These are phyloP conservation scores for Simalia tracyae DNA, from an alignment of 2,797 vertebrate genomes.

Conservation along the genomic window DNA sequence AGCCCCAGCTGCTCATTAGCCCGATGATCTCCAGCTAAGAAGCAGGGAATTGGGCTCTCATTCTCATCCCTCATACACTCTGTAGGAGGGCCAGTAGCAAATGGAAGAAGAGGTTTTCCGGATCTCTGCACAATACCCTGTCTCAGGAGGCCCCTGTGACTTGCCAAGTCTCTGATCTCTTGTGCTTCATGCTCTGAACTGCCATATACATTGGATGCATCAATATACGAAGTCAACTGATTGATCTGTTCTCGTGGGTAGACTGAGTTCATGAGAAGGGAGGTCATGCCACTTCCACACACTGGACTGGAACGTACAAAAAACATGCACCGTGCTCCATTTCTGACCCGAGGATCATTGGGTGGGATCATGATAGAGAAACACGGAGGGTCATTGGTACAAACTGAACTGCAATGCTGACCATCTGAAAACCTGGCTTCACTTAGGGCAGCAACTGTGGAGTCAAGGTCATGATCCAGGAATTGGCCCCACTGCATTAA, in stretches of 20 bases:
- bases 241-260: constrained; percentile 97
- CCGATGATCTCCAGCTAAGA: constrained; percentile 94
- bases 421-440: constrained; percentile 96
- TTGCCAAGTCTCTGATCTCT: constrained; percentile 89
- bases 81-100: constrained; percentile 93
- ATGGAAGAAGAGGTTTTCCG: constrained; percentile 93
- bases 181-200: constrained; percentile 89
- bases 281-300: constrained; percentile 97
- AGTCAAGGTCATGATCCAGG: constrained; percentile 94
- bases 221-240: constrained; percentile 95
- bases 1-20: constrained; percentile 95
- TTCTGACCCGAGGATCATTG: constrained; percentile 85
- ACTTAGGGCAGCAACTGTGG: constrained; percentile 91
- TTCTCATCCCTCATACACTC: constrained; percentile 98
- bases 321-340: constrained; percentile 93
- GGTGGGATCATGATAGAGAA: constrained; percentile 93
- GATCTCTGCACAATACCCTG: constrained; percentile 95
- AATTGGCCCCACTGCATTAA: constrained; percentile 99
- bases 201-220: constrained; percentile 95
- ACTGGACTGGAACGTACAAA: constrained; percentile 95
- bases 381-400: constrained; percentile 93
- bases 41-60: constrained; percentile 97
- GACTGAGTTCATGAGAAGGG: constrained; percentile 97
- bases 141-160: constrained; percentile 92
- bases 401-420: constrained; percentile 87